phyloP scores from a whole-genome alignment of 2,797 vertebrate genomes.

The Harpagifer antarcticus region DNA sequence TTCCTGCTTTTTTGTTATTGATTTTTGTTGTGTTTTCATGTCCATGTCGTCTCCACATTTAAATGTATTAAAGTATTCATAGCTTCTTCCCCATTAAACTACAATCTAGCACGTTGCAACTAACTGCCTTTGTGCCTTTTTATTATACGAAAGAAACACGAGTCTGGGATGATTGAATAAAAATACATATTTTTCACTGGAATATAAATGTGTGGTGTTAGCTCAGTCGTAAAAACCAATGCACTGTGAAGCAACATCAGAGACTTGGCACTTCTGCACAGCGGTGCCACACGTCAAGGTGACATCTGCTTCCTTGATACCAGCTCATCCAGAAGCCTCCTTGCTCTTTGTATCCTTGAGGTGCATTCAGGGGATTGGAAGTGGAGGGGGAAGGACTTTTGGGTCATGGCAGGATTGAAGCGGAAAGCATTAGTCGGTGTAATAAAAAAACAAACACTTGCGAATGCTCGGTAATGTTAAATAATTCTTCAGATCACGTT shows the following conservation, averaged over 20 bases:
- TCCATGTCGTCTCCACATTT: not conserved
- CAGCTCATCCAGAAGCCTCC: too few relatives aligned
- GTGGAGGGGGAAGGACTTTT: too few relatives aligned
- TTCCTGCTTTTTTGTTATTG: slow-evolving; percentile 27
- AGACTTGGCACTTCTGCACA: too few relatives aligned
- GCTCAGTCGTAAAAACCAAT: not conserved
- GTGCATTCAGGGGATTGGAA: too few relatives aligned
- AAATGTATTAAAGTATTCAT: not conserved
- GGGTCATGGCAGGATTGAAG: too few relatives aligned
- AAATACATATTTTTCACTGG: not conserved
- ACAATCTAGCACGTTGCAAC: not conserved
- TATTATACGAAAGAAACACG: too few relatives aligned
- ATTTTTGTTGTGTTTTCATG: not conserved
- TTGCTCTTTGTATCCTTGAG: too few relatives aligned
- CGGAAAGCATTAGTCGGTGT: too few relatives aligned
- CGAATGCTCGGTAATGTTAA: not conserved
- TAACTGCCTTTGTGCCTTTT: not conserved
- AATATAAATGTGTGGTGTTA: not conserved
- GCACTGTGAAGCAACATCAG: not conserved
- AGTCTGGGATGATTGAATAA: not conserved
- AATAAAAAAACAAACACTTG: too few relatives aligned
- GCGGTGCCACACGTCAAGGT: too few relatives aligned
- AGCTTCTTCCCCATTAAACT: not conserved
- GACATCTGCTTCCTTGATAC: too few relatives aligned
- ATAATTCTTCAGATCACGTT: not conserved